phyloP scores from a whole-genome alignment of 1,140 invertebrate genomes.

The Zophobas atratus region DNA sequence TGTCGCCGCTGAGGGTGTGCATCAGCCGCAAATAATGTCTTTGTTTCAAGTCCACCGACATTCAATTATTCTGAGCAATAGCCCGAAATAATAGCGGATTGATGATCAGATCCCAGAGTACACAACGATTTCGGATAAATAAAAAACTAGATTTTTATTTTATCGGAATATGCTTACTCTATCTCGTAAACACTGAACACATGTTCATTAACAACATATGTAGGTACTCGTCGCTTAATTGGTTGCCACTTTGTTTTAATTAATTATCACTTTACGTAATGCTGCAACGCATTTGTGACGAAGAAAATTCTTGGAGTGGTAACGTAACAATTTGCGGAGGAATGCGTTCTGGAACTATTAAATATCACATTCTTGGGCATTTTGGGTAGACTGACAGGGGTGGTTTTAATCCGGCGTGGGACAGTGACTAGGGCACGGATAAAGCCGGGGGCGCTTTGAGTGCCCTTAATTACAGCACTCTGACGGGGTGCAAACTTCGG shows the following conservation, averaged over 20 bases:
- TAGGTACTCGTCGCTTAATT: slow-evolving; percentile 39
- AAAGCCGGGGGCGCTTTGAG: slow-evolving; percentile 57
- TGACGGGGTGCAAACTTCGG: slow-evolving; percentile 52
- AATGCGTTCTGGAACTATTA: slow-evolving; percentile 42
- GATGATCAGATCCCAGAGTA: slow-evolving; percentile 55
- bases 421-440: slow-evolving; percentile 56
- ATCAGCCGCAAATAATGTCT: slow-evolving; percentile 65
- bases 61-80: slow-evolving; percentile 68
- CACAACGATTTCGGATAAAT: background rate
- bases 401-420: slow-evolving; percentile 61
- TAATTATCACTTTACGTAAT: slow-evolving; percentile 9
- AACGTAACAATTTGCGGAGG: slow-evolving; percentile 24
- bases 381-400: slow-evolving; percentile 47
- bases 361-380: slow-evolving; percentile 46
- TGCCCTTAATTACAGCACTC: slow-evolving; percentile 64
- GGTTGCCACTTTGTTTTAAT: slow-evolving; percentile 17
- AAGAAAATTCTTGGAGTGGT: background rate
- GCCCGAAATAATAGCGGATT: slow-evolving; percentile 65
- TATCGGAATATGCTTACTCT: slow-evolving; percentile 1
- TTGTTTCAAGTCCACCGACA: slow-evolving; percentile 67
- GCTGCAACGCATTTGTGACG: slow-evolving; percentile 13
- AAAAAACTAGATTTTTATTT: slow-evolving; percentile 14
- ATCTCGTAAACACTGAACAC: slow-evolving; percentile 25
- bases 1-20: slow-evolving; percentile 59
- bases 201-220: slow-evolving; percentile 48